Conservation (phyloP, 2,113 vertebrate genomes). For the Empidonax traillii region DNA sequence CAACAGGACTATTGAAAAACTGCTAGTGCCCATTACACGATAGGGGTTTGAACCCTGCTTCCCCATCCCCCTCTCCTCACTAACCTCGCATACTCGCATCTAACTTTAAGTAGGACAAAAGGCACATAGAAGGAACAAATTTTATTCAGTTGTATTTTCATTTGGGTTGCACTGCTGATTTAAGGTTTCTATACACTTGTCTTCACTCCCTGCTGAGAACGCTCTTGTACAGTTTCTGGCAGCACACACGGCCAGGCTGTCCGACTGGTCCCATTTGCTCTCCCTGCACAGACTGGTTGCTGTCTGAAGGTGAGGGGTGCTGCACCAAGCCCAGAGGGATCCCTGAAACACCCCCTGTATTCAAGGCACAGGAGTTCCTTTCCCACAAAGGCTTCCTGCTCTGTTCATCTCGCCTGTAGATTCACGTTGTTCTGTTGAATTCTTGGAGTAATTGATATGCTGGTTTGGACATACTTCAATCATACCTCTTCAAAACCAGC, state of each 20-base stretch:
- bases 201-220: not conserved
- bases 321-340: not conserved
- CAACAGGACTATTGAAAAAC: not conserved
- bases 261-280: not conserved
- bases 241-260: not conserved
- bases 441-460: not conserved
- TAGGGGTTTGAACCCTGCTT: not conserved
- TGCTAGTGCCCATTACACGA: not conserved
- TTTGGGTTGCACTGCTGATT: rapidly evolving
- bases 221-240: not conserved
- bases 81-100: not conserved
- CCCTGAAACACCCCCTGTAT: not conserved
- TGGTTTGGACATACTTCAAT: not conserved
- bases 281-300: not conserved
- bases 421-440: not conserved
- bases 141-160: not conserved
- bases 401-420: not conserved
- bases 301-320: not conserved
- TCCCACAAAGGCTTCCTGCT: not conserved
- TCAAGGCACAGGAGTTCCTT: not conserved
- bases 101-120: not conserved
- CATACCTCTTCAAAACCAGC: not conserved
- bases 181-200: not conserved
- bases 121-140: not conserved
- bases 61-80: not conserved